Base-by-base conservation (phyloP, 2,797 vertebrate genomes). In the Chaunax sp. region DNA sequence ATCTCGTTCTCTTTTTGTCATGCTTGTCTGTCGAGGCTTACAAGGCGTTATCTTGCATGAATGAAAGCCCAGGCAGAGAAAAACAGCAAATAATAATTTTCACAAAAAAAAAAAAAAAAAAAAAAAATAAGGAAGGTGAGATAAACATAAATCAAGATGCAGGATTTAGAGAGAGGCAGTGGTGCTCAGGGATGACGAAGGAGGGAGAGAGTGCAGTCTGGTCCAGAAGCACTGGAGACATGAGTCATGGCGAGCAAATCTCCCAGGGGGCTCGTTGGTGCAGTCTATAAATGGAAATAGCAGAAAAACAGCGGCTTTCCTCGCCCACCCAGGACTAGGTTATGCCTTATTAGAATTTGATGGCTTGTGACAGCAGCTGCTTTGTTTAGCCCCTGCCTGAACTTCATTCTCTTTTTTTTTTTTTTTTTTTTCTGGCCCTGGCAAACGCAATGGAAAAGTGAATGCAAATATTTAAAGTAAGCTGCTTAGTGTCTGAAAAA, bases 281-380 rank as follows among this genome's bases (percentile, higher is more conserved):
- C 84, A 85, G 85, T 89, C 91, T 93, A 91, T 92, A 93, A 92
- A 93, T 91, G 90, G 92, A 93, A 93, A 89, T 89, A 87, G 86
- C 84, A 87, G 89, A 87, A 92, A 91, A 90, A 87, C 89, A 92
- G 88, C 75, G 90, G 87, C 90, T 93, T 91, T 86, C 90, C 91
- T 92, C 85, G 87, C 85, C 91, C 90, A 87, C 91, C 90, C 91
- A 87, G 89, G 68, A 86, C 88, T 75, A 72, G 88, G 89, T 91
- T 92, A 90, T 90, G 88, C 85, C 89, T 91, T 90, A 91, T 92
- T 93, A 91, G 86, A 90, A 83, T 88, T 74, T 90, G 89, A 93
- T 92, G 85, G 76, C 82, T 88, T 90, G 80, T 89, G 91, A 92
- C 91, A 91, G 87, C 55, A 26, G 82, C 77, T 80, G 83, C 87